Conservation (phyloP, 2,113 vertebrate species). For the Progne subis region DNA sequence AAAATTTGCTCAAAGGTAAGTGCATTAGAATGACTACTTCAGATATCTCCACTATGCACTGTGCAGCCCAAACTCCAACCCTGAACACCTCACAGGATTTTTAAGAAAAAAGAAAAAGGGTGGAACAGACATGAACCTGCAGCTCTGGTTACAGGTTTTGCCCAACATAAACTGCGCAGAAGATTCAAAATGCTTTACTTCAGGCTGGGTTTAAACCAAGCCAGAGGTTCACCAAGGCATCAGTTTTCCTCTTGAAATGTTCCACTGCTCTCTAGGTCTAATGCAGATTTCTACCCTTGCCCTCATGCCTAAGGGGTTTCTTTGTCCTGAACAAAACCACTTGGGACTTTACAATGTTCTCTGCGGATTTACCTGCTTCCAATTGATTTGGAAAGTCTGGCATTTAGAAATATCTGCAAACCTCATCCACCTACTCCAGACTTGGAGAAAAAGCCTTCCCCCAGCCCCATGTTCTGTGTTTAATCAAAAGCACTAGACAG, state of each 20-base stretch:
- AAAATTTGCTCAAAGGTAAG: not conserved
- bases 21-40: not conserved
- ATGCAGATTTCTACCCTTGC: not conserved
- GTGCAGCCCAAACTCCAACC: not conserved
- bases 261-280: not conserved
- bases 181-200: not conserved
- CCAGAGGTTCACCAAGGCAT: not conserved
- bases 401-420: not conserved
- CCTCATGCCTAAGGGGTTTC: not conserved
- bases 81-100: not conserved
- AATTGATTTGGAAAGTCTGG: not conserved
- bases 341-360: not conserved
- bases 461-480: not conserved
- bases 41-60: not conserved
- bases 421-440: not conserved
- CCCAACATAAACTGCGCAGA: accelerated
- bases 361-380: not conserved
- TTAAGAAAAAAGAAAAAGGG: not conserved
- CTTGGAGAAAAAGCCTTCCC: not conserved
- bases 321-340: not conserved
- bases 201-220: not conserved
- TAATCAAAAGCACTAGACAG: not conserved
- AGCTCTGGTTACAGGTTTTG: not conserved
- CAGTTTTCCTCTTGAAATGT: not conserved
- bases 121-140: not conserved